Evolutionary conservation across 2,797 vertebrate genomes (phyloP).

Genomic region (Emys orbicularis): DNA sequence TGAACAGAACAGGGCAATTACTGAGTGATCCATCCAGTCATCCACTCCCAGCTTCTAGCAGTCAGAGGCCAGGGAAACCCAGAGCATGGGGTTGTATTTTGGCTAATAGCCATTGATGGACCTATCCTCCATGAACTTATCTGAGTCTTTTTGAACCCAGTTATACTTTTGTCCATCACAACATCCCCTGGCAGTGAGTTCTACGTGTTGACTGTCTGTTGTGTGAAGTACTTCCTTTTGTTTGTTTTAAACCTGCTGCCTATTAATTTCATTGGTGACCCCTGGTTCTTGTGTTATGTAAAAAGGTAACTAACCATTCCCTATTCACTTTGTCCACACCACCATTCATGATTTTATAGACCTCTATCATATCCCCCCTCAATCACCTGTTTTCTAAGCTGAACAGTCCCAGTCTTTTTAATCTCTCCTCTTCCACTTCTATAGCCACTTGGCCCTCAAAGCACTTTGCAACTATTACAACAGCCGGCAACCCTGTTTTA

Average conservation of each 20-base stretch:
- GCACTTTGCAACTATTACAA: neutral
- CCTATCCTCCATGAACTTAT: neutral
- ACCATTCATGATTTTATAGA: neutral
- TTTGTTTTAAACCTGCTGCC: neutral
- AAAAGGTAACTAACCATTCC: neutral
- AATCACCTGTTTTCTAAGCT: neutral
- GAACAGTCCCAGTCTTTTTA: neutral
- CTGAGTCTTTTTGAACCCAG: too few species aligned
- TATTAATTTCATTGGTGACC: neutral
- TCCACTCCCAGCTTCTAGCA: too few species aligned
- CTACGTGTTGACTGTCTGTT: too few species aligned
- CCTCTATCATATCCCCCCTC: neutral
- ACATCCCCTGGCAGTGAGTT: neutral
- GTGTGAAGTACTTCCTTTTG: neutral
- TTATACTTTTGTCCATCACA: neutral
- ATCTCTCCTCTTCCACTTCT: neutral
- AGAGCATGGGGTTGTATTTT: neutral
- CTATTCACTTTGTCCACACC: neutral
- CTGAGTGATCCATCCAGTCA: neutral
- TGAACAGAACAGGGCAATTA: neutral
- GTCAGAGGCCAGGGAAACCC: neutral
- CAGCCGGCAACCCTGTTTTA: neutral
- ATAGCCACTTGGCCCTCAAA: neutral
- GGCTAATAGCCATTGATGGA: neutral
- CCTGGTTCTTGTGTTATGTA: neutral